Evolutionary conservation across 2,888 invertebrate genomes (phyloP).

Genomic region (Heteropelma amictum): DNA sequence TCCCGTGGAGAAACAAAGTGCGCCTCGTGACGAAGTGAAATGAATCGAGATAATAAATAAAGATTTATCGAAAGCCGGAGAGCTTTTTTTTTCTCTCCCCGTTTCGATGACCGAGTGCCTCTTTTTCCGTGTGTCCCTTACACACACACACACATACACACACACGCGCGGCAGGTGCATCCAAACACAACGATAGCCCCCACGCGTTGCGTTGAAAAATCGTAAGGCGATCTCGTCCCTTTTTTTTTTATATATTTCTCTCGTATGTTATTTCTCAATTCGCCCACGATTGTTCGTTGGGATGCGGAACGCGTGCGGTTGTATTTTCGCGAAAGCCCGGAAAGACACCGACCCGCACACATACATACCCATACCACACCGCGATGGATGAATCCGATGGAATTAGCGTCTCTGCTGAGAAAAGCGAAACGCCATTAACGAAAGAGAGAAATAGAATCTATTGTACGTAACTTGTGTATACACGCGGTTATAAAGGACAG

Average conservation of each 20-base stretch:
- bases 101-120: not conserved
- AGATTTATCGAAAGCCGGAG: too few relatives aligned
- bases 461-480: constrained; percentile 52
- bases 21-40: not conserved
- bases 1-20: too few relatives aligned
- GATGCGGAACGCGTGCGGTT: not conserved
- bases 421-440: constrained; percentile 10
- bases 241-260: not conserved
- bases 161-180: constrained; percentile 12
- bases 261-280: not conserved
- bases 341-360: not conserved
- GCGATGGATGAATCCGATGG: constrained; percentile 8
- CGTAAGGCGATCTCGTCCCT: constrained; percentile 6
- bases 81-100: too few relatives aligned
- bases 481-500: constrained; percentile 20
- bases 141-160: too few relatives aligned
- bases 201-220: constrained; percentile 14
- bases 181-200: constrained; percentile 3
- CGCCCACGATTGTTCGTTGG: constrained; percentile 4
- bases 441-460: constrained; percentile 18
- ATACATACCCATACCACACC: too few relatives aligned
- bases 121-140: constrained; percentile 2
- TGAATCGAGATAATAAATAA: too few relatives aligned
- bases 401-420: constrained; percentile 27
- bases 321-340: constrained; percentile 28